phyloP scores from a whole-genome alignment of 2,797 vertebrate genomes.

The Clarias fuscus region DNA sequence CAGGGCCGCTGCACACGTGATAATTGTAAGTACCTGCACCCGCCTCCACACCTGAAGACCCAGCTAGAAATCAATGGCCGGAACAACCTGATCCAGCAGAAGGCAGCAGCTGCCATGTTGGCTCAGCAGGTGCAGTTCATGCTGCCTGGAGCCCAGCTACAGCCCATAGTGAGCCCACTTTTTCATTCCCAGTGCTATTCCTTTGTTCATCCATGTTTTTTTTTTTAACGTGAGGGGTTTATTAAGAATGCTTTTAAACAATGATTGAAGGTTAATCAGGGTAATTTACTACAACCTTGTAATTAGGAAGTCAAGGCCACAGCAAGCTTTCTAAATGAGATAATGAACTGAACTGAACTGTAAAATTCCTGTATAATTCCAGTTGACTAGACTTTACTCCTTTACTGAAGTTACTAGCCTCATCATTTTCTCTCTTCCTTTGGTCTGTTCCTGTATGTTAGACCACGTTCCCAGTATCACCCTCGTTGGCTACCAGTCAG shows the following conservation, averaged over 20 bases:
- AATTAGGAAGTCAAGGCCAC: neutral
- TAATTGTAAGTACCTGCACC: conserved; percentile 98
- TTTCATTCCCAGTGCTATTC: conserved; percentile 19
- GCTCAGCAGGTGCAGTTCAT: conserved; percentile 98
- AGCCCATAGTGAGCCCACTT: conserved; percentile 86
- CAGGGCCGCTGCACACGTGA: conserved; percentile 95
- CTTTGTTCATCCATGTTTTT: neutral
- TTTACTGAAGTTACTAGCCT: neutral
- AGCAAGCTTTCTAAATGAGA: neutral
- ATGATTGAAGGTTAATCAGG: conserved; percentile 10
- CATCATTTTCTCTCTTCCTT: conserved; percentile 13
- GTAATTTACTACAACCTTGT: neutral
- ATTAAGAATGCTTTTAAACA: conserved; percentile 1
- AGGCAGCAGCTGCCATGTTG: conserved; percentile 94
- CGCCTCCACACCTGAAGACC: conserved; percentile 95
- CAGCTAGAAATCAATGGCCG: conserved; percentile 97
- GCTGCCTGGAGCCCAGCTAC: conserved; percentile 89
- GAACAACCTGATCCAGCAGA: conserved; percentile 98
- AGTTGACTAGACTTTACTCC: neutral
- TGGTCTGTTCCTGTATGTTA: conserved; percentile 60
- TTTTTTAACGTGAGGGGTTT: neutral
- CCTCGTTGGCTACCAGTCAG: conserved; percentile 85
- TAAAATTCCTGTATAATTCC: neutral
- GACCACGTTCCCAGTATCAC: conserved; percentile 90
- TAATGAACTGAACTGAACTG: neutral